Evolutionary conservation across 2,888 invertebrate genomes (phyloP).

Genomic region (Argynnis bischoffii): DNA sequence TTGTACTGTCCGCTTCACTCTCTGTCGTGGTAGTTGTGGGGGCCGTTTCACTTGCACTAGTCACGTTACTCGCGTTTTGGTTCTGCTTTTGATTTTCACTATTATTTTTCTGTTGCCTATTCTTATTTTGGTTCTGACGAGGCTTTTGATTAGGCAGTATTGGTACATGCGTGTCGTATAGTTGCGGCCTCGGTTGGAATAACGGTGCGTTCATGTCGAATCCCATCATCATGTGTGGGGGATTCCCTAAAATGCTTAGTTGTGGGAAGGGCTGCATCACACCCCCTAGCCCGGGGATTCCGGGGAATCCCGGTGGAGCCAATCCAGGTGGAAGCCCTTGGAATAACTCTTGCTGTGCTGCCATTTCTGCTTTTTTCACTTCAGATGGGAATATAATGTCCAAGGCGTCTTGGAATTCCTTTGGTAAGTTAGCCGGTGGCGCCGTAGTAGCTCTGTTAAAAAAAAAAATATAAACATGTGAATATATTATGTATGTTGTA

Average conservation of each 20-base stretch:
- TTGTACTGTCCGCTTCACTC: conserved; percentile 16
- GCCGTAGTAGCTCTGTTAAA: conserved; percentile 34
- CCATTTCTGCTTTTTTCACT: conserved; percentile 48
- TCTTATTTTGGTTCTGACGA: conserved; percentile 36
- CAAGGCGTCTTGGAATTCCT: conserved; percentile 85
- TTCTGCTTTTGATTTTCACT: conserved; percentile 36
- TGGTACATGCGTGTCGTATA: conserved; percentile 71
- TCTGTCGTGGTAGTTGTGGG: conserved; percentile 1
- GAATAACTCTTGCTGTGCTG: conserved; percentile 44
- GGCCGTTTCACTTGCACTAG: conserved; percentile 28
- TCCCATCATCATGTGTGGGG: conserved; percentile 59
- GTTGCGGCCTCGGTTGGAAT: conserved; percentile 59
- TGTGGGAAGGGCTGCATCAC: conserved; percentile 50
- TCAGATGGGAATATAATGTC: conserved; percentile 84
- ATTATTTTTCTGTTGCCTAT: conserved; percentile 32
- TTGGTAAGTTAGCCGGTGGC: conserved; percentile 65
- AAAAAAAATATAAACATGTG: not conserved
- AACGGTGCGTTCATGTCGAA: conserved; percentile 63
- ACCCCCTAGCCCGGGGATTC: conserved; percentile 44
- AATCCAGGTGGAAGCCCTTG: conserved; percentile 34
- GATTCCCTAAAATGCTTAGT: conserved; percentile 45
- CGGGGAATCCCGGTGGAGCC: conserved; percentile 45
- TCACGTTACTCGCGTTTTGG: conserved; percentile 25
- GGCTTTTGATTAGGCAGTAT: conserved; percentile 49
- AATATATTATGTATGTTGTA: too few relatives aligned